phyloP scores from a whole-genome alignment of 1,140 invertebrate genomes.

The Saxidomus purpurata region DNA sequence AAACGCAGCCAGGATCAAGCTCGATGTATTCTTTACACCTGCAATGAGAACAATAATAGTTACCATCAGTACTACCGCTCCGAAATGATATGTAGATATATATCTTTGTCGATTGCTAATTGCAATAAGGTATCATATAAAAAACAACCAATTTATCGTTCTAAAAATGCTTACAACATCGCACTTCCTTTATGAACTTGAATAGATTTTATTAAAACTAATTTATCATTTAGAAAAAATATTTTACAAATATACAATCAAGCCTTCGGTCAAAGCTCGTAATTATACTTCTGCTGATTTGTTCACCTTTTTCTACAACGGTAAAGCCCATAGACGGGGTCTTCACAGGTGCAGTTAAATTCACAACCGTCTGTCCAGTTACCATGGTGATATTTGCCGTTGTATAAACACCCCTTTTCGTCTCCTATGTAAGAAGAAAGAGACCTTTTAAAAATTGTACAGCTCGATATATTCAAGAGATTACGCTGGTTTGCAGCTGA shows the following conservation, averaged over 20 bases:
- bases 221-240: no score
- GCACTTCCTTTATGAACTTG: no score
- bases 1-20: not conserved
- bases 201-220: no score
- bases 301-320: not conserved
- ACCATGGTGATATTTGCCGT: slow-evolving; percentile 13
- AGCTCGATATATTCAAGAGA: not conserved
- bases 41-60: no score
- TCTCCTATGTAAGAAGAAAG: not conserved
- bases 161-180: no score
- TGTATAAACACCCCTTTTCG: slow-evolving; percentile 4
- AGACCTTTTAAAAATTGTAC: not conserved
- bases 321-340: not conserved
- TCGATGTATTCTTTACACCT: not conserved
- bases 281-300: not conserved
- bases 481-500: not conserved
- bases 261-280: no score
- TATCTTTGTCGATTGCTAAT: no score
- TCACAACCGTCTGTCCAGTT: slow-evolving; percentile 40
- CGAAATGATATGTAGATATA: no score
- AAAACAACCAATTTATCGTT: no score
- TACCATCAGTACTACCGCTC: no score
- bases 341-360: not conserved
- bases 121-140: no score
- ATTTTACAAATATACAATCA: no score